Evolutionary conservation across 2,113 vertebrate species (phyloP), one percentile per base, ranked within the genome.

Genomic region (Hippolais icterina): DNA sequence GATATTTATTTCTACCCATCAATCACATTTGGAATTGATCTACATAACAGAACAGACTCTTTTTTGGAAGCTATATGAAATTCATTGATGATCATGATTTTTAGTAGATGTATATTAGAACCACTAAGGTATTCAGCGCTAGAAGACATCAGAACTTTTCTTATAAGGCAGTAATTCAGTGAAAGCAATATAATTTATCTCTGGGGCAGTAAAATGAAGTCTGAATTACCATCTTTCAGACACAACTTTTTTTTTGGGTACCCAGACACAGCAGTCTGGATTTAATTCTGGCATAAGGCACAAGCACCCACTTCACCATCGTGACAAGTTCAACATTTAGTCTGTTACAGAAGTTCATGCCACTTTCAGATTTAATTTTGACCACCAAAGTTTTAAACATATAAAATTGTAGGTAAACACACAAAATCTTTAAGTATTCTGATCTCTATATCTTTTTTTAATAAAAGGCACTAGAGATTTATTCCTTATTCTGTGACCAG

Each of bases 1-100:
- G 61, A 87, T 46, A 65, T 76, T 77, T 87, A 91, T 84, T 92
- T 75, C 37, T 76, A 54, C 18, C 49, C 31, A 72, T 85, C 79
- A 76, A 35, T 74, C 82, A 61, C 12, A 57, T 74, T 90, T 46
- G 21, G n/a, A 88, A 54, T 24, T 69, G 31, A 65, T 23, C 19
- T 39, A 89, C 20, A 33, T 7, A 79, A 46, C 10, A 70, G 19
- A 94, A 86, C 9, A 50, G 12, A 10, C 25, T 78, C 21, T 57
- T 90, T 64, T 87, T 50, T 57, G 54, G 44, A 89, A 76, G 19
- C 50, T 54, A 1, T 37, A 16, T 68, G 16, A 57, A 90, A 85
- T 61, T 79, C 16, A 85, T 54, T 83, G 63, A 47, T 83, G 24
- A 33, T 83, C 7, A 65, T 27, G 9, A 46, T 66, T 77, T 81